These are phyloP conservation scores for Physeter macrocephalus DNA, from an alignment of 2,113 vertebrate genomes.

Conservation along the genomic window DNA sequence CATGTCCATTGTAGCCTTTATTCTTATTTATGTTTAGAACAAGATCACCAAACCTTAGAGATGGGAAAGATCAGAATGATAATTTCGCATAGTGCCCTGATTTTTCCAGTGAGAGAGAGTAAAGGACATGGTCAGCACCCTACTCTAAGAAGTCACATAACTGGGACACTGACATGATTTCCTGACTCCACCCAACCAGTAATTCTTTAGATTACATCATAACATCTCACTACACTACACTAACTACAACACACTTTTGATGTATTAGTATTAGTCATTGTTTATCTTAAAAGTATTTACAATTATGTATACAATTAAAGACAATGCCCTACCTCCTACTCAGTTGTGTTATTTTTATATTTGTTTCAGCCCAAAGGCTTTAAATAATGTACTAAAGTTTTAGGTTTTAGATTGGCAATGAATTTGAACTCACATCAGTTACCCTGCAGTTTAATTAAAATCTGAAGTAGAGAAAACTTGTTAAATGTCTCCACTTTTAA, in stretches of 20 bases:
- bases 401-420: not conserved
- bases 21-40: not conserved
- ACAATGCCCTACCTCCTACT: not conserved
- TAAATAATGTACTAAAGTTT: not conserved
- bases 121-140: not conserved
- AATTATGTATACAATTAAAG: not conserved
- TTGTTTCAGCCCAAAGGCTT: not conserved
- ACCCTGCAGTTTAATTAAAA: not conserved
- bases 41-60: accelerated
- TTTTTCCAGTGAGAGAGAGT: not conserved
- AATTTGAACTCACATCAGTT: not conserved
- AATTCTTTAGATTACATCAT: not conserved
- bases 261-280: not conserved
- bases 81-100: not conserved
- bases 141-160: not conserved
- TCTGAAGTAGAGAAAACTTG: not conserved
- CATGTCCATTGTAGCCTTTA: not conserved
- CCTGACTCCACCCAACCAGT: not conserved
- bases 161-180: not conserved
- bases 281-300: not conserved
- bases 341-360: not conserved
- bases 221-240: not conserved
- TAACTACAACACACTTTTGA: not conserved
- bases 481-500: not conserved
- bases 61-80: not conserved